A percentile compares a stretch with the other conserved stretches of the same genome.
These are phyloP conservation scores for Cheilosia grossa DNA, from an alignment of 2,888 invertebrate species.

Conservation along the genomic window DNA sequence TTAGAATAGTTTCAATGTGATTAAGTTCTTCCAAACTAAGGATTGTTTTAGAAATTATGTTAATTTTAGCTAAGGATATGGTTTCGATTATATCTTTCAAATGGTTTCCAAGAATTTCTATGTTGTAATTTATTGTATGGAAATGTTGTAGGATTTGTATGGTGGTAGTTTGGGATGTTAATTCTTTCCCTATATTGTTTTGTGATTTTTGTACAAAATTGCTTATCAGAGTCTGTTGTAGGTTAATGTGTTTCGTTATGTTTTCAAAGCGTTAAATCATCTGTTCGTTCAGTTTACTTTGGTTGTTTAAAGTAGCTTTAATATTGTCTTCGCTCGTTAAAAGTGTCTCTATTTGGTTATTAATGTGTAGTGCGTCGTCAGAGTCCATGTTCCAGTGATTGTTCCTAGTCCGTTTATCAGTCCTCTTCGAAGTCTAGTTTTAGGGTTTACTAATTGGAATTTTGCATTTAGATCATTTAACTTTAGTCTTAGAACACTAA, in stretches of 20 bases:
- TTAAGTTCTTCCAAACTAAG: conserved; percentile 5
- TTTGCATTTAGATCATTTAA: no score
- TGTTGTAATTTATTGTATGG: conserved; percentile 15
- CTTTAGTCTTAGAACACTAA: no score
- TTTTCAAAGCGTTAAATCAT: no score
- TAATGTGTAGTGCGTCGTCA: background rate
- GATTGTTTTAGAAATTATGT: conserved; percentile 26
- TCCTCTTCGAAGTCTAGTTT: background rate
- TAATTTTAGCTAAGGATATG: conserved; percentile 17
- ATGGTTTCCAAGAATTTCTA: conserved; percentile 14
- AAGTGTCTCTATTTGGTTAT: background rate
- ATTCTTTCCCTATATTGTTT: conserved; percentile 4
- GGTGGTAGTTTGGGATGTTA: conserved; percentile 1
- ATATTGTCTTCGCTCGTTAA: background rate
- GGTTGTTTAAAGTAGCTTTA: no score
- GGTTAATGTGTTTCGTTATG: background rate
- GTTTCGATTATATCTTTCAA: conserved; percentile 1
- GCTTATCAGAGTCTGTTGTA: background rate
- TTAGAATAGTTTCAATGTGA: background rate
- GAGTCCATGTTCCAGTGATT: conserved; percentile 1
- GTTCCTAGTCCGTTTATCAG: background rate
- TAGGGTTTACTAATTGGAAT: no score
- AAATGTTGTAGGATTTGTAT: conserved; percentile 9
- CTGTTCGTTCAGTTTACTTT: no score
- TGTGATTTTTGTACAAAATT: background rate